Conservation (phyloP, 2,113 vertebrate genomes). For the Hippotragus niger region DNA sequence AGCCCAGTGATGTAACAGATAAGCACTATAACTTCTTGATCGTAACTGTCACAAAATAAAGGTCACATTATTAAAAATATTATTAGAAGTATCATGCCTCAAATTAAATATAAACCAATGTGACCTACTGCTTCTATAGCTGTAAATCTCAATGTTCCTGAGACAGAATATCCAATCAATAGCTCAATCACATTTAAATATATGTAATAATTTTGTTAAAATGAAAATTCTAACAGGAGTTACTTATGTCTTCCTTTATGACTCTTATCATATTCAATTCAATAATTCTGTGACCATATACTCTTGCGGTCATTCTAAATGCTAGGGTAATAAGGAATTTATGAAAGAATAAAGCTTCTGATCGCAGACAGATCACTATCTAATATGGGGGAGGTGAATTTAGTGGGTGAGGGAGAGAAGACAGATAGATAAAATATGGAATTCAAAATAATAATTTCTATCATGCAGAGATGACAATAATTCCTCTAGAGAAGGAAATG, state of each 20-base stretch:
- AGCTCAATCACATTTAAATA: background rate
- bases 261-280: background rate
- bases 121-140: background rate
- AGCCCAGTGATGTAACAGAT: background rate
- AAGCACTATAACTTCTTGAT: background rate
- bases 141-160: background rate
- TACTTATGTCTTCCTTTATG: background rate
- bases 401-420: background rate
- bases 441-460: background rate
- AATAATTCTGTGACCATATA: background rate
- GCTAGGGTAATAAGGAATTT: background rate
- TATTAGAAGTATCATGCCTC: background rate
- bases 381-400: fast-evolving
- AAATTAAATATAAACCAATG: background rate
- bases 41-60: background rate
- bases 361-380: background rate
- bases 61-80: background rate
- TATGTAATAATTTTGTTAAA: background rate
- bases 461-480: background rate
- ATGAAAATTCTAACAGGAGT: background rate
- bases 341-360: background rate
- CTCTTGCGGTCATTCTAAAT: background rate
- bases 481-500: background rate
- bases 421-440: background rate
- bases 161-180: background rate